phyloP scores from a whole-genome alignment of 1,140 invertebrate genomes.

The Mamestra configurata region DNA sequence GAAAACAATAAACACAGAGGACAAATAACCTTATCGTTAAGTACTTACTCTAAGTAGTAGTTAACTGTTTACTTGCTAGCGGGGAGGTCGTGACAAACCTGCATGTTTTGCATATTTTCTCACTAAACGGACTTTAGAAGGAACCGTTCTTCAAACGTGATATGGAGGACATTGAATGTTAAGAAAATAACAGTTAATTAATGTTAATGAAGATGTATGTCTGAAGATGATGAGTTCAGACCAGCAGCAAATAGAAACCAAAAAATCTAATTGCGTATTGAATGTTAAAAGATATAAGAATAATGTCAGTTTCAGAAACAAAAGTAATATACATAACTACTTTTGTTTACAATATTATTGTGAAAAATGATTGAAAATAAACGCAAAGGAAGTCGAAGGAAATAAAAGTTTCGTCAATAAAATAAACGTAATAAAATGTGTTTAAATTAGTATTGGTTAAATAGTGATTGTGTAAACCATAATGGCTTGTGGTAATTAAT shows the following conservation, averaged over 20 bases:
- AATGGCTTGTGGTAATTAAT: too few relatives aligned
- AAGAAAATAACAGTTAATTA: too few relatives aligned
- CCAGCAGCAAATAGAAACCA: too few relatives aligned
- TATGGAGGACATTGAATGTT: neutral
- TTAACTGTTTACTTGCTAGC: constrained; percentile 13
- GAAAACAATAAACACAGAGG: neutral
- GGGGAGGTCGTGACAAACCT: neutral
- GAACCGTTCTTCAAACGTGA: neutral
- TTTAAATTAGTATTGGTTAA: neutral
- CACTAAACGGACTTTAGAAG: neutral
- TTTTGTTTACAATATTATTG: too few relatives aligned
- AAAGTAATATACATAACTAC: too few relatives aligned
- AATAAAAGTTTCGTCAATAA: neutral
- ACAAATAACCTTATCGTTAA: constrained; percentile 6
- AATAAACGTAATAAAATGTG: neutral
- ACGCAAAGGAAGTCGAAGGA: too few relatives aligned
- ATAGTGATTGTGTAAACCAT: neutral
- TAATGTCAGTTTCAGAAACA: too few relatives aligned
- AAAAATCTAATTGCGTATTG: too few relatives aligned
- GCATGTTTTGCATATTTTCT: constrained; percentile 28
- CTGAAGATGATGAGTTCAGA: too few relatives aligned
- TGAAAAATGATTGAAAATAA: too few relatives aligned
- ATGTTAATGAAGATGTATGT: too few relatives aligned
- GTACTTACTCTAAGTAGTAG: neutral
- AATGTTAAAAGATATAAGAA: too few relatives aligned